A percentile compares a stretch with the other conserved stretches of the same genome.
Evolutionary conservation across 2,888 invertebrate genomes (phyloP).

Genomic region (Abrostola triplasia): DNA sequence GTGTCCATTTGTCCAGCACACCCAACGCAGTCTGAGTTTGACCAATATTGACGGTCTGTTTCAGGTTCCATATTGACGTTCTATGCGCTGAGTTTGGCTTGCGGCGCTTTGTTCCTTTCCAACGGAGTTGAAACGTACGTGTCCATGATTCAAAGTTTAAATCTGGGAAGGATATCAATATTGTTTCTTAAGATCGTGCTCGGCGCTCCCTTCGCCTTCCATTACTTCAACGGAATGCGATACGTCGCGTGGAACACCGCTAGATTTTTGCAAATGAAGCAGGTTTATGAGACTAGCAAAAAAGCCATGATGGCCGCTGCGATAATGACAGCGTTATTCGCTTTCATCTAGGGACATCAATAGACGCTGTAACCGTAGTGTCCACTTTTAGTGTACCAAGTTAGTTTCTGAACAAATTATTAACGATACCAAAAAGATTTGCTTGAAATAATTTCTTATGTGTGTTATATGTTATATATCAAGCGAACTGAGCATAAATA

Average conservation of each 20-base stretch:
- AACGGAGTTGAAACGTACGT: constrained; percentile 77
- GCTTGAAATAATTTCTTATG: not conserved
- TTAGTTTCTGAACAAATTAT: not conserved
- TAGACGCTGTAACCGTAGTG: not conserved
- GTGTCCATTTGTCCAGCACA: too few species aligned
- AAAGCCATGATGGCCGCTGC: constrained; percentile 58
- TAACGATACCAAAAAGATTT: constrained; percentile 8
- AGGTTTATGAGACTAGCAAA: constrained; percentile 63
- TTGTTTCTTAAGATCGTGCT: constrained; percentile 68
- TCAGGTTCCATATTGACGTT: constrained; percentile 67
- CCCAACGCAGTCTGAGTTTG: too few species aligned
- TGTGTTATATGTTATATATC: not conserved
- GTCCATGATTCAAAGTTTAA: constrained; percentile 74
- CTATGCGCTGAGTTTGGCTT: constrained; percentile 67
- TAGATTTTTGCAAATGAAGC: constrained; percentile 61
- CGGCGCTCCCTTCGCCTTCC: constrained; percentile 72
- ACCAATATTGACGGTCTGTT: constrained; percentile 33
- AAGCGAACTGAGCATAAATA: not conserved
- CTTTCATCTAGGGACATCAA: constrained; percentile 55
- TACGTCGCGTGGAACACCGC: constrained; percentile 72
- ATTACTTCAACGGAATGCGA: constrained; percentile 76
- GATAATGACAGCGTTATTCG: constrained; percentile 57
- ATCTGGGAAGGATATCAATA: constrained; percentile 59
- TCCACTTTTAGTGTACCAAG: not conserved
- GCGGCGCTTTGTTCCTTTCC: constrained; percentile 70